phyloP scores from a whole-genome alignment of 2,113 vertebrate species.

The Oreochromis tanganicae region DNA sequence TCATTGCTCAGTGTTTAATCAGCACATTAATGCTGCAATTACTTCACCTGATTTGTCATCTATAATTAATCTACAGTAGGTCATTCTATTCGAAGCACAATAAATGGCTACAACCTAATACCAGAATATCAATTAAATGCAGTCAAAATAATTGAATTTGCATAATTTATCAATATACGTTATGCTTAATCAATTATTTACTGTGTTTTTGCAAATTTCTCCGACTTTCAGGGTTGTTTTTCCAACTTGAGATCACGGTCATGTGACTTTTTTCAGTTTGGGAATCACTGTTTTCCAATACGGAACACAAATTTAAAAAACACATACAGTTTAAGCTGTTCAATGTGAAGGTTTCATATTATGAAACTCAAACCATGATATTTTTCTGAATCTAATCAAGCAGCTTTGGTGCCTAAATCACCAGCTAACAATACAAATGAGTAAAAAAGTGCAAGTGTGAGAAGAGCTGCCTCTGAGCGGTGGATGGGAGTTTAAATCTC shows the following conservation, averaged over 20 bases:
- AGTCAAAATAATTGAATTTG: not conserved
- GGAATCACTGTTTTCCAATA: not conserved
- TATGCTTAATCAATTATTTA: not conserved
- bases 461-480: not conserved
- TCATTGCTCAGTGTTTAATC: not conserved
- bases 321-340: not conserved
- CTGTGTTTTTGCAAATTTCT: not conserved
- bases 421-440: not conserved
- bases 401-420: not conserved
- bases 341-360: not conserved
- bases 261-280: not conserved
- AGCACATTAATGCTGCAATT: not conserved
- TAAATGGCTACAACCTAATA: not conserved
- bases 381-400: not conserved
- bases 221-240: not conserved
- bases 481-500: not conserved
- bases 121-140: not conserved
- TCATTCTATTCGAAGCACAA: not conserved
- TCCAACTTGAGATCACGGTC: not conserved
- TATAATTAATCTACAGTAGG: not conserved
- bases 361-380: not conserved
- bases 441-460: not conserved
- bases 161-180: not conserved
- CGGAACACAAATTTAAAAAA: not conserved
- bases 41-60: not conserved